Base-by-base conservation (phyloP, 2,888 invertebrate species). In the Nycteola revayana region DNA sequence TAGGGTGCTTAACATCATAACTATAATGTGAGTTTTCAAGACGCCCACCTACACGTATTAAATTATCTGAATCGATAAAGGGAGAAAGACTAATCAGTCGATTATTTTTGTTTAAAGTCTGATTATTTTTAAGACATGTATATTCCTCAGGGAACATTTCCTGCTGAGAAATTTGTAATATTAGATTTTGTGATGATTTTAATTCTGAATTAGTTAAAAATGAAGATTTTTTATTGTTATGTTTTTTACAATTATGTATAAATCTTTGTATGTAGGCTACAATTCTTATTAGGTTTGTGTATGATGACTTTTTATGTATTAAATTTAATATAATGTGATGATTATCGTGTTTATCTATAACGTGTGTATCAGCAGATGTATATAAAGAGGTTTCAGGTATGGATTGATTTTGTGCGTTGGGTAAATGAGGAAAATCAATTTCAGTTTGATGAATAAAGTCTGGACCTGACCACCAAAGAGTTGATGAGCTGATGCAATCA, bases 381-480 rank as follows among this genome's bases (percentile, higher is more conserved):
- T 28, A 20, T 10, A 23, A 23, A 22, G 22, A 20, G 2, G 7
- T 2, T n/a, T 37, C 24, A 7, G 9, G 10, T 11, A 7, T n/a
- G 2, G 2, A 1, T n/a, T 32, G 21, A 5, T 1, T 10, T 17
- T 23, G 2, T 22, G 10, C 10, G 7, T 31, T 9, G 5, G 24
- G 23, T 7, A 3, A 4, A 3, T 2, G 18, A 8, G 48, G 43
- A 25, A 36, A 48, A 7, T 18, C 2, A 3, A n/a, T 10, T n/a
- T 36, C 21, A 7, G 7, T 7, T 1, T 25, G 9, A 9, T 10
- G 1, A 21, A 46, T 11, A 27, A 43, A 47, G 0, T 5, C 0
- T 4, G 51, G 42, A 1, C 54, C 42, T 0, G 34, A 7, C 51
- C 49, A 60, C 58, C 59, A 61, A 8, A 58, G 28, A 1, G 23